Evolutionary conservation across 2,113 vertebrate genomes (phyloP), one percentile per base, ranked within the genome.

Genomic region (Urocynchramus pylzowi): DNA sequence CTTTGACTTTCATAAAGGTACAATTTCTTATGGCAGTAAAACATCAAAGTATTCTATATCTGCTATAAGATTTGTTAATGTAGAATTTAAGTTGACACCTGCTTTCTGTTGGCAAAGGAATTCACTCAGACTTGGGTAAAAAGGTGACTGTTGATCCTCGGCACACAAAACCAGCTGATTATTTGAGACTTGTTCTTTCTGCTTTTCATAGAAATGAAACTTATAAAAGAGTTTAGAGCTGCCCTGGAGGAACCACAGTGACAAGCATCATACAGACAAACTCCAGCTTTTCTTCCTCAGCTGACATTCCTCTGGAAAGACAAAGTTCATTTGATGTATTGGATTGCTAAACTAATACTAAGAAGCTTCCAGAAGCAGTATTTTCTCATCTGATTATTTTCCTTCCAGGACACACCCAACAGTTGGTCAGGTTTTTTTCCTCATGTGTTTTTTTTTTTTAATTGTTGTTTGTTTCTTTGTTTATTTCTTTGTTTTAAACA

Each of bases 51-150:
- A 4, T 65, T 27, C n/a, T 52, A 0, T 87, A 61, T 53, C 24
- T 76, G 44, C 57, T 78, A 8, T 73, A 76, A 61, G n/a, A 61
- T 60, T 92, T 53, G 76, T 81, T 81, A 82, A 54, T 59, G 50
- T 49, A 52, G 89, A 64, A 74, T 94, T 93, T 76, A 74, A 47
- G 60, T 60, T 92, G 89, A 75, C 74, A 89, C 60, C 64, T 90
- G 65, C 42, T 87, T 90, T 80, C 73, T 92, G 30, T 59, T 89
- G 68, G 42, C 68, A 78, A 81, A 79, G 60, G 86, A 92, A 59
- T 80, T 90, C 63, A 21, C 52, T 73, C 76, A 90, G 76, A 47
- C 23, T 83, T 56, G 80, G 90, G 60, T 20, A 35, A 44, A 86
- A 89, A 84, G 73, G 61, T 75, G 83, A 19, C 47, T 77, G 71